Evolutionary conservation across 2,113 vertebrate species (phyloP), one percentile per base, ranked within the genome.

Genomic region (Dryoscopus gambensis): DNA sequence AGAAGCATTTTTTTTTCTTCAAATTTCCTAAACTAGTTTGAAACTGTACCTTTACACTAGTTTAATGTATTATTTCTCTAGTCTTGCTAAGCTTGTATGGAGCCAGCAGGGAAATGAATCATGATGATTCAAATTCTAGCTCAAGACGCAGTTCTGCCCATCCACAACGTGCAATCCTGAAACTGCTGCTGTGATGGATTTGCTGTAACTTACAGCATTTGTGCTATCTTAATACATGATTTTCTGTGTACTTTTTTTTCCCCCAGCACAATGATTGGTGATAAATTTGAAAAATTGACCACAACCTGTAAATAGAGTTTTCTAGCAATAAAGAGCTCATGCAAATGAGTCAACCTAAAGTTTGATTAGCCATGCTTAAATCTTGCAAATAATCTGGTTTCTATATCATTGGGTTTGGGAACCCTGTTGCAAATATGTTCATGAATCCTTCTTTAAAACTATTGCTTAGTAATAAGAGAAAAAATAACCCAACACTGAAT

Each of bases 151-250:
- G 7, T 75, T 89, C 39, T 78, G 22, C 13, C 31, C 22, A 47
- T 40, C 44, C 22, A 11, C 40, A 40, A n/a, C 0, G 1, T 14
- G 8, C 28, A 76, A 6, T 11, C 24, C 37, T 57, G 0, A 59
- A 76, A 60, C 7, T 67, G 39, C 50, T 80, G 37, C 68, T 46
- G 0, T 31, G 19, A 44, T 44, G 35, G 19, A 55, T 70, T 87
- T 79, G 7, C 31, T 52, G 9, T 56, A 39, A 30, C 15, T 65
- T 53, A n/a, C 5, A 49, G 22, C 20, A 37, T 55, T 24, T 69
- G 3, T 57, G 17, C 33, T 69, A 13, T 28, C 12, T 40, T 80
- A 85, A 76, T 56, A 40, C 3, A 5, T 15, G 5, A 19, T 73
- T 89, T 88, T 73, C 33, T 70, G 4, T 55, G 16, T 28, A 30